A percentile compares a stretch with the other conserved stretches of the same genome.
Conservation (phyloP, 2,888 invertebrate genomes). For the Galerucella calmariensis region DNA sequence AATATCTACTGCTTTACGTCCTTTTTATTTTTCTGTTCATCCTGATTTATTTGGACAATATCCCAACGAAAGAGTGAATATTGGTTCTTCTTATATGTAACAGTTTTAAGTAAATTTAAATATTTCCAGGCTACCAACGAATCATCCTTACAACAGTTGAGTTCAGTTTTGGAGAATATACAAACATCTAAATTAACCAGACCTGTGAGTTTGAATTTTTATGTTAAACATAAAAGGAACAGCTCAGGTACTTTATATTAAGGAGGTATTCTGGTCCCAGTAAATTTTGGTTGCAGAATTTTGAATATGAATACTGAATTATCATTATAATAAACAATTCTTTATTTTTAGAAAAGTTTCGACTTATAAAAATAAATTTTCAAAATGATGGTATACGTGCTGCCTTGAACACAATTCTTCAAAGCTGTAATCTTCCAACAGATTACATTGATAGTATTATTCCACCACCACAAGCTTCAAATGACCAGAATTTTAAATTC, state of each 20-base stretch:
- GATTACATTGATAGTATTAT: constrained; percentile 84
- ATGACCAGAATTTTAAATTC: constrained; percentile 32
- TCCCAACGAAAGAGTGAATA: constrained; percentile 84
- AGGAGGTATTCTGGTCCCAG: not conserved
- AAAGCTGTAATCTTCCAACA: constrained; percentile 86
- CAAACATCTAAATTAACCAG: constrained; percentile 72
- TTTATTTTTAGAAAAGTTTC: constrained; percentile 72
- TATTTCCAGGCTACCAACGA: constrained; percentile 82
- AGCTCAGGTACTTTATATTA: constrained; percentile 43
- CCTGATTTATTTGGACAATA: constrained; percentile 94
- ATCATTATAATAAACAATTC: not conserved
- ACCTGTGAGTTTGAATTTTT: constrained; percentile 80
- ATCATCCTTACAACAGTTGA: constrained; percentile 87
- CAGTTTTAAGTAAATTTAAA: constrained; percentile 14
- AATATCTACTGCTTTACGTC: constrained; percentile 89
- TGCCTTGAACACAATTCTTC: constrained; percentile 80
- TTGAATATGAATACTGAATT: constrained; percentile 3
- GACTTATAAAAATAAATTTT: constrained; percentile 79
- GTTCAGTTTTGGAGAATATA: constrained; percentile 84
- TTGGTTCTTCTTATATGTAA: constrained; percentile 16
- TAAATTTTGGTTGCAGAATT: constrained; percentile 20
- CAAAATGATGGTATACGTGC: constrained; percentile 76
- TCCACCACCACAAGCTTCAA: constrained; percentile 45
- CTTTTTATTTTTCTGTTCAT: constrained; percentile 95
- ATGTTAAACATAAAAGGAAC: constrained; percentile 73